A percentile compares a stretch with the other conserved stretches of the same genome.
Evolutionary conservation across 2,888 invertebrate genomes (phyloP).

Genomic region (Amphipoea oculea): DNA sequence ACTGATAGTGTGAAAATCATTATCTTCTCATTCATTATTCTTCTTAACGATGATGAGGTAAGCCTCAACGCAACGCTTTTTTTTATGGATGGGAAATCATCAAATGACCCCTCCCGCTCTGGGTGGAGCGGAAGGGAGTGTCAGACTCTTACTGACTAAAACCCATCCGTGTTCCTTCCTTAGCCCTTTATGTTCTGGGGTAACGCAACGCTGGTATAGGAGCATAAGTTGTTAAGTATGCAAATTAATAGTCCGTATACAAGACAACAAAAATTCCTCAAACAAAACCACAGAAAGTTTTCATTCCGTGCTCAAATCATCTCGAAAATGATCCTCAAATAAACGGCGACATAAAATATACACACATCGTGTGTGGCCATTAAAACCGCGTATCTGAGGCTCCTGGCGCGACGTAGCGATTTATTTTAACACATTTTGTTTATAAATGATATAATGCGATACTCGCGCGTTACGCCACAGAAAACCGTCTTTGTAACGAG

Average conservation of each 20-base stretch:
- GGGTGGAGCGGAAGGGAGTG: too few relatives aligned
- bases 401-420: constrained; percentile 86
- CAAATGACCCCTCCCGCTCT: too few relatives aligned
- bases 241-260: neutral
- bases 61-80: too few relatives aligned
- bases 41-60: too few relatives aligned
- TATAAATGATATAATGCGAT: constrained; percentile 91
- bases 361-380: constrained; percentile 70
- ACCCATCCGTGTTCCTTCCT: too few relatives aligned
- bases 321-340: constrained; percentile 69
- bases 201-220: too few relatives aligned
- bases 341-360: constrained; percentile 68
- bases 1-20: too few relatives aligned
- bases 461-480: constrained; percentile 83
- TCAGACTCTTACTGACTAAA: too few relatives aligned
- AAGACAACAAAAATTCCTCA: constrained; percentile 12
- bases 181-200: too few relatives aligned
- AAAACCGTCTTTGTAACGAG: constrained; percentile 81
- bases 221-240: neutral
- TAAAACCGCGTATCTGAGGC: constrained; percentile 86
- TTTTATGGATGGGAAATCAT: too few relatives aligned
- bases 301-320: constrained; percentile 66
- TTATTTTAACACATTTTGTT: constrained; percentile 91
- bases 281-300: constrained; percentile 46
- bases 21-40: too few relatives aligned